Base-by-base conservation (phyloP, 1,140 invertebrate species). In the Zophobas morio region DNA sequence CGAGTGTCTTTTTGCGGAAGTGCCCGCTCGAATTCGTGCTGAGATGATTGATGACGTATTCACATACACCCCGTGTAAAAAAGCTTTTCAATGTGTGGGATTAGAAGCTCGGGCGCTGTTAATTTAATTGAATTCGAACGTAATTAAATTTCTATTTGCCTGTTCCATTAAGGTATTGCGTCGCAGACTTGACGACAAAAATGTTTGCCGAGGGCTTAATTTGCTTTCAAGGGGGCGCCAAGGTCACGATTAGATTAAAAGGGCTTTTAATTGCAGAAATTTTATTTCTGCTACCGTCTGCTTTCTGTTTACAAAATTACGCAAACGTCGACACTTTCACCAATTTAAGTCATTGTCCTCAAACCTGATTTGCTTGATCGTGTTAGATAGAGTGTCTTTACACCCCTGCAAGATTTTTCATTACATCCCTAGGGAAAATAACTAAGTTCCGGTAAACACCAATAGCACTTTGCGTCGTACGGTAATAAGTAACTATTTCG, bases 91-190 rank as follows among this genome's bases (percentile, higher is more conserved):
- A 51, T 51, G 49, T 51, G 49, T 51, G 2, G 49, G 49, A 51
- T 51, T 51, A 51, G 49, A 51, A 5, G 49, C n/a, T 51, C 42
- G 3, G 20, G 20, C 49, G 2, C 6, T 20, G 49, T 51, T 51
- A 51, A 51, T 20, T 51, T 4, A 51, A 51, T 51, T 20, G 49
- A 20, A 51, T 6, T 20, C 6, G 49, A 20, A 51, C 4, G 49
- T 51, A 51, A 51, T 51, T 51, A 51, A 51, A 51, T 51, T 51
- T 51, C 49, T 51, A 51, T 51, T 51, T 51, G 49, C 49, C 49
- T 6, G 49, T 51, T 51, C 49, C 49, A 51, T 51, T 51, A 51
- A 51, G 49, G 49, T 51, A 51, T 51, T 51, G 49, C 49, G 49
- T 51, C 49, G 42, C 42, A 46, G 42, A 46, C 42, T 3, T 8